Percentiles rank a stretch among this genome's conserved stretches.
These are phyloP conservation scores for Lasiurus borealis DNA, from an alignment of 2,113 vertebrate species.

Conservation along the genomic window DNA sequence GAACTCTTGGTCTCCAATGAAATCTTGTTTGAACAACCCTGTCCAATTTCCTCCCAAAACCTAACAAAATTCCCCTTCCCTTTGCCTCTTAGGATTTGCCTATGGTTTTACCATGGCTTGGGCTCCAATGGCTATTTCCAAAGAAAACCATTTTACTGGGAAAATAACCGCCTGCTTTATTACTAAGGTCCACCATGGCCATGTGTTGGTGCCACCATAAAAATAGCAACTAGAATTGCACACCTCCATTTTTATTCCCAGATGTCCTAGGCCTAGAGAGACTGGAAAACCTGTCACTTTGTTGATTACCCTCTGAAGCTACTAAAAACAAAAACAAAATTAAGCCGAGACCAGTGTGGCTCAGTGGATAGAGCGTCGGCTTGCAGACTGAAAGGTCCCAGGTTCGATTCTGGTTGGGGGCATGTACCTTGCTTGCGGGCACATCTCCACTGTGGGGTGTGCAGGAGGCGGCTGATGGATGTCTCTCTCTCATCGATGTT, in stretches of 20 bases:
- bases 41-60: not conserved
- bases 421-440: too few species aligned
- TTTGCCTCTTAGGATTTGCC: not conserved
- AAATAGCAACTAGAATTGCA: not conserved
- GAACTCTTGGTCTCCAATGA: not conserved
- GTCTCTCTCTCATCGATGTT: too few species aligned
- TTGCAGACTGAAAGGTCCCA: too few species aligned
- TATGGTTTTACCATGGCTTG: not conserved
- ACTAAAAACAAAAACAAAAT: not conserved
- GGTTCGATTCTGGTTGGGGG: too few species aligned
- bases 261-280: not conserved
- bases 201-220: not conserved
- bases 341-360: too few species aligned
- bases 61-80: not conserved
- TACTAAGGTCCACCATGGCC: not conserved
- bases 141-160: not conserved
- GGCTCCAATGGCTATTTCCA: not conserved
- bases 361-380: too few species aligned
- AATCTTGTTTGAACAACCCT: not conserved
- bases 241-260: not conserved
- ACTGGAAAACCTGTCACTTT: not conserved
- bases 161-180: not conserved
- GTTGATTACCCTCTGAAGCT: constrained; percentile 16
- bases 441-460: too few species aligned
- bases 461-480: too few species aligned